Base-by-base conservation (phyloP, 2,888 invertebrate species). In the Ormyrus rosae region DNA sequence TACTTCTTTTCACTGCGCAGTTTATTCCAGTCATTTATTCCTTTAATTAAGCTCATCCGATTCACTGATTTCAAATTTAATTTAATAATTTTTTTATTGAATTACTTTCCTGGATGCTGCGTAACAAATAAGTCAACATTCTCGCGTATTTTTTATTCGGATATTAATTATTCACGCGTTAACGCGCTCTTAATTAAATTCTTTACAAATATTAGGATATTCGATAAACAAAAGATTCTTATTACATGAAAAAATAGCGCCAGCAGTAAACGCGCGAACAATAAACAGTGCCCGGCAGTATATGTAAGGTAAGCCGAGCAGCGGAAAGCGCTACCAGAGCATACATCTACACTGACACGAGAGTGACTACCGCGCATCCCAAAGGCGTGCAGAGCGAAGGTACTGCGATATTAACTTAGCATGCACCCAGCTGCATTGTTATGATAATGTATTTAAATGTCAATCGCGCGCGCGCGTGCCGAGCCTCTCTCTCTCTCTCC, bases 391-490 rank as follows among this genome's bases (percentile, higher is more conserved):
- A 46, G 61, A 61, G 53, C 45, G 58, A 56, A 71, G 68, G 58
- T 45, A 53, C 70, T 10, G 19, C 83, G 85, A 86, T 86, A 89
- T 89, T 87, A 88, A 87, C 87, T 86, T 84, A 85, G 87, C 86
- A 87, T 88, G 89, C 85, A 88, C 84, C 86, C 88, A 48, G 64
- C 56, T 67, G 86, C 88, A 89, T 89, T 89, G 87, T 89, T 88
- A 89, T 89, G 88, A 88, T 89, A 89, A 89, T 89, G 86, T 87
- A 89, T 89, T 89, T 87, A 88, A 89, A 89, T 89, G 87, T 88
- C 88, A 88, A 86, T 83, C 79, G 80, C 81, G 82, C 76, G 83
- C 71, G 68, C 48, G 4, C 5, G 9, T 6, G 65, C 56, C 46
- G 7, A 45, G 9, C 13, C 13, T 68, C 61, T 76, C 19, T 19